Evolutionary conservation across 2,888 invertebrate genomes (phyloP).

Genomic region (Lapara coniferarum): DNA sequence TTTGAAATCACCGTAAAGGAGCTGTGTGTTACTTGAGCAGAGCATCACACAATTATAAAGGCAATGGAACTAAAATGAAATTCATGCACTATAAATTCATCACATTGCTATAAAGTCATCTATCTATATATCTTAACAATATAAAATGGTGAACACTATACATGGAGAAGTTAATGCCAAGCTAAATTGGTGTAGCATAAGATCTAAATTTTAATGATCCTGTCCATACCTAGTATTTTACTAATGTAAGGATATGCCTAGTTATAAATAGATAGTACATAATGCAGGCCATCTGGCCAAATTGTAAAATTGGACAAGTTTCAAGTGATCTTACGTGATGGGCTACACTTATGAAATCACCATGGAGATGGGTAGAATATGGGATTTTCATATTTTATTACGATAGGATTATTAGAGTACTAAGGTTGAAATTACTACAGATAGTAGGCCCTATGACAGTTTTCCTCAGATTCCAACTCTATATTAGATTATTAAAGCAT

Average conservation of each 20-base stretch:
- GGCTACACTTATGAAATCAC: not conserved
- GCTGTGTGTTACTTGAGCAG: slow-evolving; percentile 51
- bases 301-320: slow-evolving; percentile 27
- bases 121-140: not conserved
- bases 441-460: not conserved
- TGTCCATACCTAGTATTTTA: slow-evolving; percentile 23
- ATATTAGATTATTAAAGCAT: not conserved
- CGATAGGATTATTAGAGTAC: slow-evolving; percentile 1
- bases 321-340: slow-evolving; percentile 22
- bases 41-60: slow-evolving; percentile 46
- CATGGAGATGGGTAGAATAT: not conserved
- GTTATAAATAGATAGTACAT: slow-evolving; percentile 11
- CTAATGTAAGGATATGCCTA: slow-evolving; percentile 12
- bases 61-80: not conserved
- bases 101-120: not conserved
- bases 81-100: not conserved
- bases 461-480: not conserved
- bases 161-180: not conserved
- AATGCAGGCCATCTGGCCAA: slow-evolving; percentile 8
- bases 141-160: not conserved
- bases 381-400: slow-evolving; percentile 8
- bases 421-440: not conserved
- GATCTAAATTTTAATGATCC: slow-evolving; percentile 10
- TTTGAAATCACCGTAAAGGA: slow-evolving; percentile 55
- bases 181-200: slow-evolving; percentile 12